phyloP scores from a whole-genome alignment of 2,113 vertebrate species.

The Trematocara marginatum region DNA sequence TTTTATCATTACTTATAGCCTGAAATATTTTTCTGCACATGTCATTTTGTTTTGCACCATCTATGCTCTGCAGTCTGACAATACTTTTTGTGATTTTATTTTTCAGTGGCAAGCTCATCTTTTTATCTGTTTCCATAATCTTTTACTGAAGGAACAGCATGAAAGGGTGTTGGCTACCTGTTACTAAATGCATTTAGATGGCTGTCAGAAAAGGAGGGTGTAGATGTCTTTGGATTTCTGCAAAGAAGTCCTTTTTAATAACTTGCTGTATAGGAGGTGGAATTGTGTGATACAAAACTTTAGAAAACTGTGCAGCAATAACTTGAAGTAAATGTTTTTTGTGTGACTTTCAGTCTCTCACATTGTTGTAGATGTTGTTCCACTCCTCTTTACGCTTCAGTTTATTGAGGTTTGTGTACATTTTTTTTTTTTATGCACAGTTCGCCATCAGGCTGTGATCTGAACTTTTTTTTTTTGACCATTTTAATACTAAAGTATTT shows the following conservation, averaged over 20 bases:
- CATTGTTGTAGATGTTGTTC: background rate
- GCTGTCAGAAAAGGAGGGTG: background rate
- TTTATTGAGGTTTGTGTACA: background rate
- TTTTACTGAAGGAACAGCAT: background rate
- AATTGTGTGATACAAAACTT: background rate
- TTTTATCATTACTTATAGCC: background rate
- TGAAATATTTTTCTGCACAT: background rate
- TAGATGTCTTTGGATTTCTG: background rate
- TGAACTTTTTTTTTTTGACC: background rate
- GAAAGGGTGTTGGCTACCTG: background rate
- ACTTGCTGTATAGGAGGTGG: background rate
- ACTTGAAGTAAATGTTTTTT: background rate
- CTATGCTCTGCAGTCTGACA: background rate
- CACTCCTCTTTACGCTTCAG: background rate
- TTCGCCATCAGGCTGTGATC: background rate
- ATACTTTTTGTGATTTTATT: background rate
- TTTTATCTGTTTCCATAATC: background rate
- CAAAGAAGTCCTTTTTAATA: background rate
- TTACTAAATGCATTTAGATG: background rate
- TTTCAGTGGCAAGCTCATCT: background rate
- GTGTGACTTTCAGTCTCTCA: background rate
- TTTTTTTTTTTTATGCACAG: background rate
- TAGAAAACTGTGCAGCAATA: background rate
- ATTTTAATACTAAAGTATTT: background rate
- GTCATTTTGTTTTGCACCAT: background rate